Percentiles rank a stretch among this genome's conserved stretches.
These are phyloP conservation scores for Platycercus adscitus DNA, from an alignment of 2,113 vertebrate genomes.

Conservation along the genomic window DNA sequence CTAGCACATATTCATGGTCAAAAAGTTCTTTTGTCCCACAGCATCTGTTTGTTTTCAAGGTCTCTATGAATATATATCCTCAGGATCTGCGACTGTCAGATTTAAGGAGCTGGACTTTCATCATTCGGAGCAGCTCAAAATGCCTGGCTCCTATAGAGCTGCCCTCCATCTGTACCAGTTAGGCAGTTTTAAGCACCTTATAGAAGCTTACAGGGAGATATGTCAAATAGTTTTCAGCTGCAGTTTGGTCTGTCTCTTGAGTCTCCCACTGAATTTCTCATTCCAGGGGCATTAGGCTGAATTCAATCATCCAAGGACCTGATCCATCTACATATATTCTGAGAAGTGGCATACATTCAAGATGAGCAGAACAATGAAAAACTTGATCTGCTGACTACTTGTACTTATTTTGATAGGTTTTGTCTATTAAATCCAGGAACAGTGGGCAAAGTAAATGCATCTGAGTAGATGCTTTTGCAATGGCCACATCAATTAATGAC, in stretches of 20 bases:
- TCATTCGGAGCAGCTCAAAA: not conserved
- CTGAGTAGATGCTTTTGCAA: not conserved
- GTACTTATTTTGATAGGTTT: not conserved
- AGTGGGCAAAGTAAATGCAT: not conserved
- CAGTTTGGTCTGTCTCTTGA: not conserved
- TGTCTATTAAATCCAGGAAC: not conserved
- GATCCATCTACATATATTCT: not conserved
- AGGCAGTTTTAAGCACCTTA: not conserved
- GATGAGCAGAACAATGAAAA: not conserved
- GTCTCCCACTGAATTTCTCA: not conserved
- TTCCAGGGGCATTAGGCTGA: not conserved
- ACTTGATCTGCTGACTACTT: not conserved
- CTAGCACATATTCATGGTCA: not conserved
- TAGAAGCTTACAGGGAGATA: not conserved
- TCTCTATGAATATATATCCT: rapidly evolving
- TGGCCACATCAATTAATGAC: not conserved
- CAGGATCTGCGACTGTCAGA: not conserved
- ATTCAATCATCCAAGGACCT: not conserved
- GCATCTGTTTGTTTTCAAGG: not conserved
- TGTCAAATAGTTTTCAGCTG: not conserved
- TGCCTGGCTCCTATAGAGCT: not conserved
- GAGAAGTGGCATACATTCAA: not conserved
- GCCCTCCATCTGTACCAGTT: not conserved
- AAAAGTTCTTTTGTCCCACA: not conserved
- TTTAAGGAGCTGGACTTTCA: not conserved